A percentile compares a stretch with the other conserved stretches of the same genome.
Evolutionary conservation across 1,140 invertebrate genomes (phyloP).

Genomic region (Acromyrmex echinatior): DNA sequence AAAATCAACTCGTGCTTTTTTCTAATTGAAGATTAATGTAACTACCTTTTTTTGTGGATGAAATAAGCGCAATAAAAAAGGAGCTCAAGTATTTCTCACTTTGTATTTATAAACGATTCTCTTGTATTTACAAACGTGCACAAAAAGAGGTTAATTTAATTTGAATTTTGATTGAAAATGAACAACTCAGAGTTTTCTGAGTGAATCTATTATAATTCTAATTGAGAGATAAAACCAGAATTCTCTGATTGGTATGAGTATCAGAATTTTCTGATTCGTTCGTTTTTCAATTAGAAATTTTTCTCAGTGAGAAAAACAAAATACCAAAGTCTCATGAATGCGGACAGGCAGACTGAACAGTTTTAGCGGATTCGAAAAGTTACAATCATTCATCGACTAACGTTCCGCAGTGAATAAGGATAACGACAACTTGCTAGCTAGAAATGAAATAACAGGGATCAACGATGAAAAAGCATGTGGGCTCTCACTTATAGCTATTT

Average conservation of each 20-base stretch:
- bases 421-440: not conserved
- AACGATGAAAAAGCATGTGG: constrained; percentile 6
- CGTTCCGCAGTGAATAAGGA: not conserved
- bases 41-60: no score
- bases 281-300: no score
- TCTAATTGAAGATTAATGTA: no score
- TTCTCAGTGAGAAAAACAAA: not conserved
- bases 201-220: no score
- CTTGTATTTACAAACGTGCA: not conserved
- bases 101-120: not conserved
- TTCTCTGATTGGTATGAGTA: no score
- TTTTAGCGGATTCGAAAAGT: not conserved
- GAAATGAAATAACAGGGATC: not conserved
- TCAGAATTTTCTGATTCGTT: no score
- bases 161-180: no score
- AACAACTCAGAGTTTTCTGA: no score
- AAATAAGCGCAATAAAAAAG: no score
- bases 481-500: constrained; percentile 26
- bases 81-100: not conserved
- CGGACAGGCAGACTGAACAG: not conserved
- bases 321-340: not conserved
- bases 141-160: no score
- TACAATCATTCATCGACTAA: not conserved
- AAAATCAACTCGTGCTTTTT: no score
- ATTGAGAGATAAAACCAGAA: no score